Evolutionary conservation across 2,797 vertebrate genomes (phyloP).

Genomic region (Channallabes apus): DNA sequence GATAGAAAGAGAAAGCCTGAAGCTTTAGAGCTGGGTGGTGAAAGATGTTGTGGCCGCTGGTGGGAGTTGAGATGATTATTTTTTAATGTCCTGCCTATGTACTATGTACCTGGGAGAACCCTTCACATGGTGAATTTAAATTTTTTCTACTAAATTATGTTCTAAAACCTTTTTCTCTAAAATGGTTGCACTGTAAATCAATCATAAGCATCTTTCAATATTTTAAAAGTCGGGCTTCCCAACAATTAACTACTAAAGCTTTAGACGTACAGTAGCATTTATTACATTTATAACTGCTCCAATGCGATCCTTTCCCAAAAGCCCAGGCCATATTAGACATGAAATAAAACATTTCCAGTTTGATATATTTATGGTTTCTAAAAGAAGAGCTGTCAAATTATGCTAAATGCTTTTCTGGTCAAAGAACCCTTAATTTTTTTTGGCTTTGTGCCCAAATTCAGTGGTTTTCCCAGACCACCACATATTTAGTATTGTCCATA

Average conservation of each 20-base stretch:
- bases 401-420: background rate
- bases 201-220: background rate
- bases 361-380: background rate
- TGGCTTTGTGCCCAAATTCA: background rate
- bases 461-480: background rate
- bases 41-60: background rate
- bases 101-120: background rate
- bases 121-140: background rate
- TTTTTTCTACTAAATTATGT: background rate
- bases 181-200: background rate
- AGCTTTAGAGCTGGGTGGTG: background rate
- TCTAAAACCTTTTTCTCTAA: background rate
- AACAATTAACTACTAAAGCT: background rate
- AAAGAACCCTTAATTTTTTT: background rate
- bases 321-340: background rate
- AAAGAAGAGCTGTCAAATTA: background rate
- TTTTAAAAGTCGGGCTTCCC: background rate
- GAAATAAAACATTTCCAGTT: background rate
- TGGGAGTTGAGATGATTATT: conserved; percentile 2
- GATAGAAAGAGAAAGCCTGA: background rate
- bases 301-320: background rate
- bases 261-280: background rate
- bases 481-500: background rate
- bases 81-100: background rate
- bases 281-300: background rate